Evolutionary conservation across 2,797 vertebrate species (phyloP), one percentile per base, ranked within the genome.

Genomic region (Hipposideros larvatus): DNA sequence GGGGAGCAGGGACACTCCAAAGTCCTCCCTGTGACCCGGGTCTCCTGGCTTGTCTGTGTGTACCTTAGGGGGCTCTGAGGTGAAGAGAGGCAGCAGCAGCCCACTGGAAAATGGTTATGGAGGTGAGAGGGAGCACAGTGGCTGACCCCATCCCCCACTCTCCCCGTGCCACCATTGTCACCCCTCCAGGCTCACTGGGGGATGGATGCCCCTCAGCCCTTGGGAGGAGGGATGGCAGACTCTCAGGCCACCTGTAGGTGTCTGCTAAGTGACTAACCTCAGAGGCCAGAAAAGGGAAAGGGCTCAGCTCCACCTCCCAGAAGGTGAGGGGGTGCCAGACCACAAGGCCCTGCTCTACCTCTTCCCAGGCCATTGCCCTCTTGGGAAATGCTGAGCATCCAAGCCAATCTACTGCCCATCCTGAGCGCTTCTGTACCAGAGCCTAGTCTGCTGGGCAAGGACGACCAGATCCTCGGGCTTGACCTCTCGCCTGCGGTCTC

Each of bases 361-460:
- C 68, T 79, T 80, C 79, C 61, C 84, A 97, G 97, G 94, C 68
- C 57, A 3, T 46, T 96, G 96, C 5, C 51, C 75, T 55, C 59
- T 65, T 31, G 93, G 96, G 87, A 97, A 92, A 48, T 96, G 95
- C 85, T 97, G 91, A 97, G 66, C 65, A 19, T 70, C 3, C 1
- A 63, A 77, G 18, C 53, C 31, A 1, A 15, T 37, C 21, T 46
- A 19, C 73, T 24, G 41, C 71, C 37, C 4, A 2, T 34, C 65
- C 75, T 19, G 31, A 96, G 59, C 1, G 5, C 59, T 73, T 87
- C 90, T 28, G 61, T 10, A 5, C 53, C 22, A 31, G 9, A 80
- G 34, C 63, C 41, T 53, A 6, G 28, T 16, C 59, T 1, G 22
- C 61, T 11, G 31, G 15, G 68, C 43, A 1, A 84, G 68, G 74